Percentiles rank a stretch among this genome's conserved stretches.
phyloP scores from a whole-genome alignment of 2,888 invertebrate genomes.

The Pseudococcus longispinus region DNA sequence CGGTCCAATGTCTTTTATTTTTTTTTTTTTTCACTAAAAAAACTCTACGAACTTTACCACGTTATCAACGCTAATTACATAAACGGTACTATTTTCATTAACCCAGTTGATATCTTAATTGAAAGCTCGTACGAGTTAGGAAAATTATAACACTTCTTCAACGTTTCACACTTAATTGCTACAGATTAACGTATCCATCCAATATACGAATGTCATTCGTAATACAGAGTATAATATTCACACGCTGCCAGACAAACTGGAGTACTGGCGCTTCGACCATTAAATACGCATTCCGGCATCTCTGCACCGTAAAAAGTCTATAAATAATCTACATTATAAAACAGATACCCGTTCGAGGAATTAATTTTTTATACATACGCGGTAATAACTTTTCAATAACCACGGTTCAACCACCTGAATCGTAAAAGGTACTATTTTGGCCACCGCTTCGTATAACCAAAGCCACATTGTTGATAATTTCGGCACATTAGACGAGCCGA shows the following conservation, averaged over 20 bases:
- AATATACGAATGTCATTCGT: not conserved
- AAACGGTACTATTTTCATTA: not conserved
- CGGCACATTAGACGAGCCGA: not conserved
- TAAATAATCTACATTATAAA: not conserved
- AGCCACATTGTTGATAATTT: not conserved
- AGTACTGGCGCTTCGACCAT: not conserved
- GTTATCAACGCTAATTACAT: not conserved
- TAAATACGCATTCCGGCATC: not conserved
- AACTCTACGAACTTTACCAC: not conserved
- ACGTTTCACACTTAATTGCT: not conserved
- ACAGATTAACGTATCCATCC: not conserved
- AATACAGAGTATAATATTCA: not conserved
- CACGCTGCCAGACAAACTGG: slow-evolving; percentile 3
- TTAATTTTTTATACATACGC: slow-evolving; percentile 7
- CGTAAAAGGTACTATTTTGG: not conserved
- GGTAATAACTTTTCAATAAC: slow-evolving; percentile 21
- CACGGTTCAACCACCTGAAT: slow-evolving; percentile 9
- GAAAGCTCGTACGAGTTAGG: not conserved
- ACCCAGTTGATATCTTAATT: not conserved
- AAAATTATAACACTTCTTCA: not conserved
- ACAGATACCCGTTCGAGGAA: not conserved
- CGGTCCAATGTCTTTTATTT: not conserved
- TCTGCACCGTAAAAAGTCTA: not conserved
- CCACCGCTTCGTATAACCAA: not conserved
- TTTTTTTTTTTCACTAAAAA: not conserved